Evolutionary conservation across 2,888 invertebrate genomes (phyloP), one percentile per base, ranked within the genome.

Genomic region (Odontomyia ornata): DNA sequence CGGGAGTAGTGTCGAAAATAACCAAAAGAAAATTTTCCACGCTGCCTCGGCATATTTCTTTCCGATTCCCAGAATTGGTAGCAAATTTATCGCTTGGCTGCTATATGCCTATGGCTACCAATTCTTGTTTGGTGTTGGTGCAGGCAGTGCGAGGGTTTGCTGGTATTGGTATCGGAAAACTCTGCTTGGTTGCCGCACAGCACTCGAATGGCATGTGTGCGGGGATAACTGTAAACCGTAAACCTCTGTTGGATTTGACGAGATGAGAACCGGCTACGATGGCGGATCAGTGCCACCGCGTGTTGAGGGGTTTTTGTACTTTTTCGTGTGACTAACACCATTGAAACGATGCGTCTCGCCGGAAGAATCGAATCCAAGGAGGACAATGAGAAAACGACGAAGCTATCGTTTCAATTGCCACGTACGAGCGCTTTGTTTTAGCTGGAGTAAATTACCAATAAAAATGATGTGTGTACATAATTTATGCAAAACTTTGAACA

Each of bases 191-290:
- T 36, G 36, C 36, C 5, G 36, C 9, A 36, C 36, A 9, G 36
- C 36, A 36, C 36, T 36, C 46, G 43, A 36, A 67, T 21, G 67
- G 67, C 43, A 67, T 67, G 67, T 67, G 43, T 43, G 36, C 67
- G 67, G 67, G 67, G 67, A 67, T 67, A 67, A 43, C 46, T 46
- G 67, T 67, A 23, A 36, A 21, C 46, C 60, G n/a, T n/a, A n/a
- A n/a, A n/a, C 5, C 25, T 60, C 21, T 15, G 5, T 52, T 60
- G 60, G 60, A 23, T 60, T 60, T 60, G n/a, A 18, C 60, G 60
- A 60, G 60, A 25, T 13, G 23, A 21, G 23, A 25, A 60, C 60
- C 60, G 60, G 60, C 60, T 18, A 18, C 60, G 11, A 64, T 64
- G 64, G 15, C 64, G 30, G 27, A 30, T n/a, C 64, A 64, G 28